phyloP scores from a whole-genome alignment of 2,113 vertebrate genomes.

The human region GRCh38 chr22:32839001-32839500 shows the following conservation, averaged over 20 bases:
- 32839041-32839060: not conserved
- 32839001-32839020: not conserved
- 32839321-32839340: not conserved
- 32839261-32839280: not conserved
- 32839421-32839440: not conserved
- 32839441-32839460: not conserved
- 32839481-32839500: not conserved
- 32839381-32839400: not conserved
- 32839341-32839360: not conserved
- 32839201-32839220: fast-evolving
- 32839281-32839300: not conserved
- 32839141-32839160: not conserved
- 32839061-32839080: not conserved
- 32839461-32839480: not conserved
- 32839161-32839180: not conserved
- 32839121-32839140: not conserved
- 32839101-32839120: not conserved
- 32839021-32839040: not conserved
- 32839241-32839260: not conserved
- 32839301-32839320: not conserved
- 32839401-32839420: not conserved
- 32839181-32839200: not conserved
- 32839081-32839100: not conserved
- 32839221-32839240: not conserved
- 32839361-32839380: not conserved